A percentile compares a stretch with the other conserved stretches of the same genome.
These are phyloP conservation scores for Notodonta dromedarius DNA, from an alignment of 2,888 invertebrate genomes.

Conservation along the genomic window DNA sequence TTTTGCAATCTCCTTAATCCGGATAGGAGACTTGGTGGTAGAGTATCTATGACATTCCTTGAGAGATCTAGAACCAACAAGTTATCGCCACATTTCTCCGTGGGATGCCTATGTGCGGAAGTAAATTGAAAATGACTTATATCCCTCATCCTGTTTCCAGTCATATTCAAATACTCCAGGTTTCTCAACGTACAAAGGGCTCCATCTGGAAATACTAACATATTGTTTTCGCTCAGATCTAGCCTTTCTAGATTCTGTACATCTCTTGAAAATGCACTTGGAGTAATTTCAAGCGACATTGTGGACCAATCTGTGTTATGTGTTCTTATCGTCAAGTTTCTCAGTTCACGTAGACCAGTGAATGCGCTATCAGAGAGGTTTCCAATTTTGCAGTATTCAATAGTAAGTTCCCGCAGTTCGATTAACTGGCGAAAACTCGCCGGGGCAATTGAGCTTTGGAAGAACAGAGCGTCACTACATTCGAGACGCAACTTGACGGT, in stretches of 20 bases:
- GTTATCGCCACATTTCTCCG: conserved; percentile 88
- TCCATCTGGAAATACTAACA: conserved; percentile 91
- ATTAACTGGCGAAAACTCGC: conserved; percentile 90
- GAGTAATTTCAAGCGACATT: conserved; percentile 90
- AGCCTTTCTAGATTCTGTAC: conserved; percentile 89
- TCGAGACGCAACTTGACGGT: conserved; percentile 90
- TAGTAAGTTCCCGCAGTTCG: conserved; percentile 90
- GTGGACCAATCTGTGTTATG: conserved; percentile 94
- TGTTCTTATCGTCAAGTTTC: conserved; percentile 91
- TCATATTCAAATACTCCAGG: conserved; percentile 90
- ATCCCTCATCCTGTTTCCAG: conserved; percentile 90
- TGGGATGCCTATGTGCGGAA: conserved; percentile 81
- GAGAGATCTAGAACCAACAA: conserved; percentile 89
- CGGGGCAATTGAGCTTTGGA: conserved; percentile 90
- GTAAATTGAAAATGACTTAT: conserved; percentile 89
- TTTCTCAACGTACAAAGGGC: conserved; percentile 90
- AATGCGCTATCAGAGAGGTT: conserved; percentile 93
- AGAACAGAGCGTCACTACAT: conserved; percentile 92
- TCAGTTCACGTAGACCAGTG: conserved; percentile 89
- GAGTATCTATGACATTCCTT: conserved; percentile 89
- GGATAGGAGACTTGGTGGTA: conserved; percentile 89
- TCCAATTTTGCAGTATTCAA: conserved; percentile 93
- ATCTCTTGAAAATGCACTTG: conserved; percentile 89
- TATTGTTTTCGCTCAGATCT: conserved; percentile 92
- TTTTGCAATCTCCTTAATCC: conserved; percentile 88